Conservation (phyloP, 92 coral and sea anemone genomes). For the Muricea muricata region DNA sequence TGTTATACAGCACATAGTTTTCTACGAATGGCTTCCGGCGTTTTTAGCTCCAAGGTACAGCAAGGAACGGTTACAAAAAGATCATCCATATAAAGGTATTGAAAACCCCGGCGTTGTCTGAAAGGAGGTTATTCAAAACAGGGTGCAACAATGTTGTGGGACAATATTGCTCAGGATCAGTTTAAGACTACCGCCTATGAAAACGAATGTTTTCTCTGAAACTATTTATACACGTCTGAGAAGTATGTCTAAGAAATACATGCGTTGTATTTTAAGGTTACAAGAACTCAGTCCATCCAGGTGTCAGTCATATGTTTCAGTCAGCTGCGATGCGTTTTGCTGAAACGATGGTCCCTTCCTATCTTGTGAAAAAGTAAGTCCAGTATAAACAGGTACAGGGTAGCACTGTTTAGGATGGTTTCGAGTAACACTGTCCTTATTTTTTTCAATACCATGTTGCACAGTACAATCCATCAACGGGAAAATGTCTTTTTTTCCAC, state of each 20-base stretch:
- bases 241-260: no score
- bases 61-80: conserved; percentile 9
- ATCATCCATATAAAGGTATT: conserved; percentile 27
- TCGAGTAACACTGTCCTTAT: no score
- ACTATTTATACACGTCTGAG: no score
- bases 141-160: no score
- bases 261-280: conserved; percentile 32
- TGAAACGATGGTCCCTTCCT: conserved; percentile 37
- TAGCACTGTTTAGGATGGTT: no score
- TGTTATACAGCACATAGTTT: conserved; percentile 39
- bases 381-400: no score
- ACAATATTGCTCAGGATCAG: no score
- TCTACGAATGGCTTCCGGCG: conserved; percentile 44
- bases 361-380: conserved; percentile 32
- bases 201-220: no score
- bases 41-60: conserved; percentile 4
- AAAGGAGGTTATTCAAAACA: no score
- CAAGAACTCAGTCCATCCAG: conserved; percentile 26
- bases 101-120: no score
- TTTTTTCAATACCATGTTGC: no score
- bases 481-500: not conserved
- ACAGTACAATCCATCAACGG: not conserved
- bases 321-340: conserved; percentile 51
- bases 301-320: conserved; percentile 25
- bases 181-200: no score